phyloP scores from a whole-genome alignment of 2,888 invertebrate species.

The Coleophora deauratella region DNA sequence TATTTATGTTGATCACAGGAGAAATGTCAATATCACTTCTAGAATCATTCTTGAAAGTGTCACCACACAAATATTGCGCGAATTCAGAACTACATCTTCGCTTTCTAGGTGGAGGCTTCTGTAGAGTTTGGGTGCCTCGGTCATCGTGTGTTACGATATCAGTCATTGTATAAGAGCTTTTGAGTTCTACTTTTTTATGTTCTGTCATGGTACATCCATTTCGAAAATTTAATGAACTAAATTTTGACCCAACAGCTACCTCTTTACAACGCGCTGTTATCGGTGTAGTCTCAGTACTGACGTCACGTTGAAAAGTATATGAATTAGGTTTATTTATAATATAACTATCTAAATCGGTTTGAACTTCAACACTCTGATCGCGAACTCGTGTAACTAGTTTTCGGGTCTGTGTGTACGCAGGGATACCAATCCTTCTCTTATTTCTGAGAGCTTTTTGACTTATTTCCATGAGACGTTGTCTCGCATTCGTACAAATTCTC shows the following conservation, averaged over 20 bases:
- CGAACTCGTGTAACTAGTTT: constrained; percentile 65
- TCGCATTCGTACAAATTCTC: constrained; percentile 74
- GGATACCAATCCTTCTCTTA: constrained; percentile 62
- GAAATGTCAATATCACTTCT: constrained; percentile 42
- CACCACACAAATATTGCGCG: constrained; percentile 28
- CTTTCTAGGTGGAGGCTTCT: constrained; percentile 46
- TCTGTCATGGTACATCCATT: constrained; percentile 52
- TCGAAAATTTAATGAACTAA: constrained; percentile 36
- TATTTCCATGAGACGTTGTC: constrained; percentile 72
- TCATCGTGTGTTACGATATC: constrained; percentile 36
- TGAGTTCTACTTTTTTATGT: constrained; percentile 30
- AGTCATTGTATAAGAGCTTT: constrained; percentile 58
- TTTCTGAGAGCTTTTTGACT: constrained; percentile 74
- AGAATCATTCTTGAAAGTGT: constrained; percentile 23
- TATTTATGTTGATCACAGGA: constrained; percentile 75
- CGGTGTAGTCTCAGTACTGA: constrained; percentile 53
- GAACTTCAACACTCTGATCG: constrained; percentile 72
- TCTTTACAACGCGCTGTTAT: constrained; percentile 66
- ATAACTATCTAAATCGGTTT: constrained; percentile 64
- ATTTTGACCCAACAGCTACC: constrained; percentile 49
- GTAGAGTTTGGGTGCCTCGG: constrained; percentile 46
- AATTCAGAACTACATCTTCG: constrained; percentile 33
- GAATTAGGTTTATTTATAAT: constrained; percentile 39
- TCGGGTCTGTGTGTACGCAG: constrained; percentile 75
- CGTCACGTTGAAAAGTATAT: constrained; percentile 41